Conservation (phyloP, 2,797 vertebrate genomes). For the Xenentodon cancila region DNA sequence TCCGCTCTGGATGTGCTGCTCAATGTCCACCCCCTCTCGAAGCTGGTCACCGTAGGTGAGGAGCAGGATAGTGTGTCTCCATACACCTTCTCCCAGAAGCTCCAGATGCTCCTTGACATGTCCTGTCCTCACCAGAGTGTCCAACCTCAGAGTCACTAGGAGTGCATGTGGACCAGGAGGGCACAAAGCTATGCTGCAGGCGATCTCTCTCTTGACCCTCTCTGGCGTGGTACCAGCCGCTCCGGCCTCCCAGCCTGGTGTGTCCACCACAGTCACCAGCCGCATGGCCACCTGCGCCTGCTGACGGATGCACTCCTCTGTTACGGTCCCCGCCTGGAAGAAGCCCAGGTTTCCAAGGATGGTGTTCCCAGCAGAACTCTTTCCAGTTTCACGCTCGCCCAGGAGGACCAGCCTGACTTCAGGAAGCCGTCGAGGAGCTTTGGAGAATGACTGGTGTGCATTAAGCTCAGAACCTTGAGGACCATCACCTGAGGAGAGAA, state of each 20-base stretch:
- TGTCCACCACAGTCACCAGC: slow-evolving; percentile 80
- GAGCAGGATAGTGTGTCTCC: slow-evolving; percentile 76
- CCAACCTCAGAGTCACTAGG: slow-evolving; percentile 77
- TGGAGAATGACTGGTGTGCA: slow-evolving; percentile 73
- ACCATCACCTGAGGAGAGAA: slow-evolving; percentile 57
- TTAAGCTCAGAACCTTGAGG: slow-evolving; percentile 64
- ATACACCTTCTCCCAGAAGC: slow-evolving; percentile 75
- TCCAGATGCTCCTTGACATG: slow-evolving; percentile 76
- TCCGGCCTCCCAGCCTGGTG: slow-evolving; percentile 79
- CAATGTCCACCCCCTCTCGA: slow-evolving; percentile 74
- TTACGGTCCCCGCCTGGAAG: slow-evolving; percentile 64
- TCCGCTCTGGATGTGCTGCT: slow-evolving; percentile 76
- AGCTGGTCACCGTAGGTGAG: slow-evolving; percentile 83
- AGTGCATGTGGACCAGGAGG: slow-evolving; percentile 80
- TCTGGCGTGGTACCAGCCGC: slow-evolving; percentile 71
- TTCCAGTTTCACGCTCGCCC: slow-evolving; percentile 82
- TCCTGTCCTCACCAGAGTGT: slow-evolving; percentile 58
- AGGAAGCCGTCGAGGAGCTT: slow-evolving; percentile 61
- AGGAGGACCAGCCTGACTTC: slow-evolving; percentile 79
- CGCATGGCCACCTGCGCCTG: slow-evolving; percentile 70
- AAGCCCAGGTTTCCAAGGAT: slow-evolving; percentile 62
- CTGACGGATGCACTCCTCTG: slow-evolving; percentile 74
- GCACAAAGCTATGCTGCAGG: slow-evolving; percentile 64
- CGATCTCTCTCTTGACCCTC: slow-evolving; percentile 77
- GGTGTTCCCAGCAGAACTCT: slow-evolving; percentile 78